Evolutionary conservation across 2,113 vertebrate genomes (phyloP).

Genomic region (Corythornis madagascariensis): DNA sequence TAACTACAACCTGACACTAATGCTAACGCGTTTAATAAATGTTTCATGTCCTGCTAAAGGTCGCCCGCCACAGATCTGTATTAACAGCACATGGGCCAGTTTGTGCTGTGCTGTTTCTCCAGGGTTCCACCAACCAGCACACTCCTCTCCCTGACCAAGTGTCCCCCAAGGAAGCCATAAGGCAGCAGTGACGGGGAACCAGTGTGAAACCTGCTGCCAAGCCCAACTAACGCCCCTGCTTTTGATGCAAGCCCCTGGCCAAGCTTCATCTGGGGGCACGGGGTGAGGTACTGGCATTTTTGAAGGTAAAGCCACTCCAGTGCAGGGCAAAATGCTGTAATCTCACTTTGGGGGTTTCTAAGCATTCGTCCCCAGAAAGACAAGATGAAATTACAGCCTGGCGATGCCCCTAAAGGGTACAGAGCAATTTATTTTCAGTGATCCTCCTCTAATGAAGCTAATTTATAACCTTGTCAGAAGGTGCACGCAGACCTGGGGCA

Average conservation of each 20-base stretch:
- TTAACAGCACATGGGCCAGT: neutral
- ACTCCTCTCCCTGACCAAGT: neutral
- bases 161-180: neutral
- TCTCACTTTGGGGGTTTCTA: neutral
- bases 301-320: neutral
- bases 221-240: neutral
- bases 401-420: neutral
- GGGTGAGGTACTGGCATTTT: neutral
- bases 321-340: neutral
- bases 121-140: neutral
- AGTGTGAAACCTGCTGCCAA: neutral
- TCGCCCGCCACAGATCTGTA: neutral
- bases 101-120: accelerated
- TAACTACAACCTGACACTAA: slow-evolving; percentile 14
- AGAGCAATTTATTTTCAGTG: slow-evolving; percentile 44
- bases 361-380: neutral
- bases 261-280: accelerated
- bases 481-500: neutral
- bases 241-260: neutral
- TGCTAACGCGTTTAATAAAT: slow-evolving; percentile 26
- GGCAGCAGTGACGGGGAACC: neutral
- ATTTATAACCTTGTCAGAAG: slow-evolving; percentile 62
- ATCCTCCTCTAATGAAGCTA: slow-evolving; percentile 54
- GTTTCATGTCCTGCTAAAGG: slow-evolving; percentile 27
- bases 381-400: slow-evolving; percentile 17